phyloP scores from a whole-genome alignment of 1,140 invertebrate genomes.

The Vollenhovia emeryi region DNA sequence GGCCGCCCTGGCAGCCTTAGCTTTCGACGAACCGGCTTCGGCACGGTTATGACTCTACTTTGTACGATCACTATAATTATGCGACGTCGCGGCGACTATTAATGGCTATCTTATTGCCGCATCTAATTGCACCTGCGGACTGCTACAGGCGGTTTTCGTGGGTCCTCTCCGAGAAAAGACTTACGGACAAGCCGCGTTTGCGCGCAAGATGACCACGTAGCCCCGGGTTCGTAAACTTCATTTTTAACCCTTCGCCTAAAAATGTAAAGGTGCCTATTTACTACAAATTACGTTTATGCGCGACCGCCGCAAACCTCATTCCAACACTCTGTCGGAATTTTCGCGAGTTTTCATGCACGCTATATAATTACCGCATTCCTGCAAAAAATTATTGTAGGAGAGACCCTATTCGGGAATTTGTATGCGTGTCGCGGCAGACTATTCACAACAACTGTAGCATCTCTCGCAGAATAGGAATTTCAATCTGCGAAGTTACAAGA shows the following conservation, averaged over 20 bases:
- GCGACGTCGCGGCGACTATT: constrained; percentile 77
- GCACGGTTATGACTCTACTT: constrained; percentile 74
- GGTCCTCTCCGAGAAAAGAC: constrained; percentile 42
- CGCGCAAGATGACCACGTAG: constrained; percentile 16
- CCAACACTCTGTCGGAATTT: neutral
- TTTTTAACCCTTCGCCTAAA: constrained; percentile 36
- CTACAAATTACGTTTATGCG: constrained; percentile 21
- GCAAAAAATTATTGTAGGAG: constrained; percentile 16
- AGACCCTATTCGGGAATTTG: neutral
- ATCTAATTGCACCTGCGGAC: constrained; percentile 76
- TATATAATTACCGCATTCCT: constrained; percentile 1
- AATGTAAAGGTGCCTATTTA: constrained; percentile 20
- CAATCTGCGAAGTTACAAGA: constrained; percentile 22
- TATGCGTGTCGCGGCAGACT: neutral
- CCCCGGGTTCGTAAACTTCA: neutral
- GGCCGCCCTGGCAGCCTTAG: neutral
- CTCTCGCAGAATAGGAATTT: constrained; percentile 25
- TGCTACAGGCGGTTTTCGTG: constrained; percentile 54
- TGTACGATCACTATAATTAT: constrained; percentile 79
- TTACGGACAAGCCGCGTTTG: neutral
- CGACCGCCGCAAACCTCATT: neutral
- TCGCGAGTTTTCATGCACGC: neutral
- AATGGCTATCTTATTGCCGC: constrained; percentile 79
- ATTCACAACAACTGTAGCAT: neutral
- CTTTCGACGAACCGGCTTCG: constrained; percentile 60